phyloP scores from a whole-genome alignment of 37 sponge, comb jelly and placozoan genomes.

The Chondrosia reniformis region DNA sequence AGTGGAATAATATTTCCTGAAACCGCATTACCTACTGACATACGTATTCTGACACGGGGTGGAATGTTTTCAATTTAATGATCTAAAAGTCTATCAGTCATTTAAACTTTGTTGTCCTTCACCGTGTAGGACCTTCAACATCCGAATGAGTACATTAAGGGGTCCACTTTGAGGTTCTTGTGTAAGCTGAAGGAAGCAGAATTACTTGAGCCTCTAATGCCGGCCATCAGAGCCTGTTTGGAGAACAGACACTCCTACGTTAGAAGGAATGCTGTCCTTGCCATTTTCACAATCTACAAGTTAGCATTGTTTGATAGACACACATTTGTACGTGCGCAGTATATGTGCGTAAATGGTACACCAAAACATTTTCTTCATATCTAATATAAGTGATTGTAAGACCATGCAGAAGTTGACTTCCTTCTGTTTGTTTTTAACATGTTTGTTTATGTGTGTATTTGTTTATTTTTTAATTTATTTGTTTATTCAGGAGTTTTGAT shows the following conservation, averaged over 20 bases:
- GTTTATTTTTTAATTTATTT: neutral
- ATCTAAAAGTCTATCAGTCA: neutral
- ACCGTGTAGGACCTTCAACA: slow-evolving; percentile 89
- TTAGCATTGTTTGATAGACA: slow-evolving; percentile 17
- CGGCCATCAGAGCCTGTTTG: slow-evolving; percentile 92
- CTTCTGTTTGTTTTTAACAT: neutral
- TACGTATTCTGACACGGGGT: no score
- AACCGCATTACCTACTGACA: no score
- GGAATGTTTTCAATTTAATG: no score
- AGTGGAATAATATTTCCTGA: no score
- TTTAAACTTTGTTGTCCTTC: neutral
- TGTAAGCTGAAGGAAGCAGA: slow-evolving; percentile 98
- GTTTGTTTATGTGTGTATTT: neutral
- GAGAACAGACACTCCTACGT: slow-evolving; percentile 98
- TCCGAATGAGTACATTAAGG: slow-evolving; percentile 97
- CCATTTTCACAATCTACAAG: slow-evolving; percentile 98
- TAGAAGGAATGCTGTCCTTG: slow-evolving; percentile 97
- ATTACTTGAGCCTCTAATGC: slow-evolving; percentile 98
- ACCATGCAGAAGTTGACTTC: no score
- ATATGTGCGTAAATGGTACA: neutral
- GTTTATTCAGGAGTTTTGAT: slow-evolving; percentile 73
- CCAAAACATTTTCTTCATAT: no score
- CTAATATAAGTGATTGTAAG: no score
- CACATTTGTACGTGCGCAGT: neutral
- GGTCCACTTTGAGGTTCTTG: slow-evolving; percentile 95